Evolutionary conservation across 2,888 invertebrate genomes (phyloP).

Genomic region (Trichogramma dendrolimi): DNA sequence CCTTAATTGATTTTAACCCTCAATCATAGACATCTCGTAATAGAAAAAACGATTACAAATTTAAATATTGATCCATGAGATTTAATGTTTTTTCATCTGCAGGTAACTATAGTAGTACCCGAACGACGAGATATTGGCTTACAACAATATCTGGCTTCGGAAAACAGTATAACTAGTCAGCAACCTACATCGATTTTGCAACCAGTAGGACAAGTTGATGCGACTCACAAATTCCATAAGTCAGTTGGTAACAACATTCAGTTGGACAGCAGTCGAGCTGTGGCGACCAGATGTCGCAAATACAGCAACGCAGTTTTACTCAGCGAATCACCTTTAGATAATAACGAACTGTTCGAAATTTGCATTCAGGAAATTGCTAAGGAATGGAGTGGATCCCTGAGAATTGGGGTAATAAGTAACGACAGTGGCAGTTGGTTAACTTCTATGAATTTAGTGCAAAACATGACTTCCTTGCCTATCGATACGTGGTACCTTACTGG

Average conservation of each 20-base stretch:
- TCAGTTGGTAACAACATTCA: slow-evolving; percentile 68
- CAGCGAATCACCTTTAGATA: slow-evolving; percentile 67
- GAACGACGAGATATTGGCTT: slow-evolving; percentile 48
- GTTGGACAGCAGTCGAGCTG: slow-evolving; percentile 64
- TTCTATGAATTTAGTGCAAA: slow-evolving; percentile 61
- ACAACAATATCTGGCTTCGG: slow-evolving; percentile 49
- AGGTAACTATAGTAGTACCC: slow-evolving; percentile 49
- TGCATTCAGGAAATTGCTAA: slow-evolving; percentile 62
- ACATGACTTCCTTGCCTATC: slow-evolving; percentile 62
- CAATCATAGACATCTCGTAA: background rate
- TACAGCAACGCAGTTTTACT: slow-evolving; percentile 64
- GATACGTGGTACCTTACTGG: slow-evolving; percentile 70
- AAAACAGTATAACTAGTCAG: slow-evolving; percentile 55
- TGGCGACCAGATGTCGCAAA: slow-evolving; percentile 62
- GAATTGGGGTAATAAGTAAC: slow-evolving; percentile 74
- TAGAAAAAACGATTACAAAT: background rate
- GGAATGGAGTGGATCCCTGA: slow-evolving; percentile 70
- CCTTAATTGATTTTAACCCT: background rate
- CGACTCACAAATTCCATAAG: slow-evolving; percentile 54
- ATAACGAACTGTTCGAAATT: slow-evolving; percentile 78
- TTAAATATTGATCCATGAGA: background rate
- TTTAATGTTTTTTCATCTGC: slow-evolving; percentile 3
- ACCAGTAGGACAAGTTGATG: slow-evolving; percentile 53
- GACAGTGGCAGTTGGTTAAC: slow-evolving; percentile 52
- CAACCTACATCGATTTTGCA: slow-evolving; percentile 58